Base-by-base conservation (phyloP, 2,888 invertebrate species). In the Drosophila macrospina region DNA sequence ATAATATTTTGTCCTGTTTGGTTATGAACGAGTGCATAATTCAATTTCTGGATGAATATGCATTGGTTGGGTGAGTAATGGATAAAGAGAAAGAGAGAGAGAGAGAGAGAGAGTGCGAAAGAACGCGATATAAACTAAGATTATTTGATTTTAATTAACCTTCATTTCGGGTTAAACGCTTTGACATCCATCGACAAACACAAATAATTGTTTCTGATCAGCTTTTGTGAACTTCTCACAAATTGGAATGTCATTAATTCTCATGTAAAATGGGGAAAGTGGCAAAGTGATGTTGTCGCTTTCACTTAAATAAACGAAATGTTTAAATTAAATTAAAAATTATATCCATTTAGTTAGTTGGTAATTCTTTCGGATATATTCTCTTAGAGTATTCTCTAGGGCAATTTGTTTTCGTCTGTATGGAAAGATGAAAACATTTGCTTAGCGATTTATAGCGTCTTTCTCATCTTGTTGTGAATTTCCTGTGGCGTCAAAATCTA, bases 91-190 rank as follows among this genome's bases (percentile, higher is more conserved):
- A n/a, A 5, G 16, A 30, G 7, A 32, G 4, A 16, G 4, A 13
- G 20, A 1, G 11, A 13, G 0, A n/a, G 30, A 30, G 16, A 16
- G 6, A 5, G 30, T 6, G 3, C 8, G 26, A 26, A 30, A 1
- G 47, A 34, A 10, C 3, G 8, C 8, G 37, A 7, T 28, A 44
- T 28, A 7, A 51, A 37, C 37, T 51, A 44, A n/a, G 44, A 26
- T 54, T 64, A 65, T 70, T 73, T 56, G 69, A 63, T 65, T 83
- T 83, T 75, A 83, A 83, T 87, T 83, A 87, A 81, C 85, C 82
- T 69, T 37, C 32, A 39, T 62, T 66, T 41, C 61, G 59, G 74
- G 88, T 70, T 83, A 78, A 83, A 81, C 69, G 78, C 20, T 84
- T 60, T 37, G 59, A 67, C 60, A 66, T 47, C 15, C 34, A n/a